Percentiles rank a stretch among this genome's conserved stretches.
phyloP scores from a whole-genome alignment of 2,888 invertebrate genomes.

The Fragum fragum region DNA sequence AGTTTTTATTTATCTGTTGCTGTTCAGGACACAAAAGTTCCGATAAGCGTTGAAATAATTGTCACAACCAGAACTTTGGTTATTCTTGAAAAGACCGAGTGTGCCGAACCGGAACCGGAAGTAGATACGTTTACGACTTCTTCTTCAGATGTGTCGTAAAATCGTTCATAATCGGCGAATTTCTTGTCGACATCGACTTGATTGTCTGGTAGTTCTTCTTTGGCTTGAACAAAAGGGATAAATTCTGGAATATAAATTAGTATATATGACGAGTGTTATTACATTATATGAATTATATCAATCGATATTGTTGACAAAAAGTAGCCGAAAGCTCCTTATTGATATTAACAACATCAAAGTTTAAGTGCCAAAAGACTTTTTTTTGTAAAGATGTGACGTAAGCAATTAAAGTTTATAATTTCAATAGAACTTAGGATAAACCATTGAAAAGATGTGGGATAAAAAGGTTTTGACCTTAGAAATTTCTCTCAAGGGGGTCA shows the following conservation, averaged over 20 bases:
- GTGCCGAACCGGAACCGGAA: slow-evolving; percentile 23
- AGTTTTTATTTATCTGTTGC: not conserved
- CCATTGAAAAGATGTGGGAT: too few relatives aligned
- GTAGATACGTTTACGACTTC: not conserved
- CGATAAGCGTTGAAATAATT: not conserved
- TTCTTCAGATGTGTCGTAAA: slow-evolving; percentile 48
- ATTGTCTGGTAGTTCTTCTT: slow-evolving; percentile 50
- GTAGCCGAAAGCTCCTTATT: too few relatives aligned
- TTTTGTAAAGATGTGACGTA: too few relatives aligned
- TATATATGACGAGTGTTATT: too few relatives aligned
- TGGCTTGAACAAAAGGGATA: slow-evolving; percentile 45
- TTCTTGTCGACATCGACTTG: slow-evolving; percentile 56
- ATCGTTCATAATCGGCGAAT: slow-evolving; percentile 51
- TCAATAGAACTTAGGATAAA: too few relatives aligned
- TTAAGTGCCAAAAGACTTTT: too few relatives aligned
- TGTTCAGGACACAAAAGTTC: not conserved
- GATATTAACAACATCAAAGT: too few relatives aligned
- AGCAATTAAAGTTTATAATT: too few relatives aligned
- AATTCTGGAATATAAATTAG: slow-evolving; percentile 42
- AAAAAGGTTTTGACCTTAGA: too few relatives aligned
- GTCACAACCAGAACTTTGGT: not conserved
- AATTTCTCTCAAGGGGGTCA: too few relatives aligned
- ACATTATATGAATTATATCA: too few relatives aligned
- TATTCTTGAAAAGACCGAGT: not conserved
- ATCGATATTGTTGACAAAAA: too few relatives aligned